Evolutionary conservation across 2,113 vertebrate species (phyloP), one percentile per base, ranked within the genome.

Genomic region (Hippocampus comes): DNA sequence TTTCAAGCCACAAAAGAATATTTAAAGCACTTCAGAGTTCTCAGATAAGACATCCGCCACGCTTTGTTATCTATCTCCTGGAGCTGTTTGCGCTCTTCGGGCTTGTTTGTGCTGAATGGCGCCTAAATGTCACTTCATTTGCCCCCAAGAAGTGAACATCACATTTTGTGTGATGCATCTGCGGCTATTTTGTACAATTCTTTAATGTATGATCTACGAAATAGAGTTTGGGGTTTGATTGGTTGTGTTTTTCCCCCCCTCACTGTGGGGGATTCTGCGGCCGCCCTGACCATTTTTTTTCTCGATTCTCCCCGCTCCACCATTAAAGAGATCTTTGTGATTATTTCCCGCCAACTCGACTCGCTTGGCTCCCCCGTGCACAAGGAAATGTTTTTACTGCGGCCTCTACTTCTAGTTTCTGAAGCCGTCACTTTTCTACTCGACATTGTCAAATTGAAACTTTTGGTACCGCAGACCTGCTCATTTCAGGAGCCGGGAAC

Each of bases 161-260:
- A 70, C 56, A 38, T 38, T 38, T 38, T 38, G 34, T 38, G 15
- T 78, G 51, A 49, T 71, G 65, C 78, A 78, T 85, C 71, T 63
- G 65, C 9, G 43, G 63, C 66, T 59, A 30, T 73, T 81, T 63
- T 70, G 53, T 72, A 68, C 72, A 73, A 74, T 71, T 80, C 70
- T 77, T 73, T 56, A 78, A 79, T 61, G 72, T 74, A 71, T 12
- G 71, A 63, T 66, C 79, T 78, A 55, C 78, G 65, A 78, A 78
- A 67, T 43, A 42, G 60, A 74, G n/a, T 76, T 84, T 86, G 88
- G 86, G 74, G 61, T 86, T 87, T 85, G 72, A 87, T 88, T 86
- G 84, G 59, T 30, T 30, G 8, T 23, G n/a, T 25, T 25, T 3
- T 43, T n/a, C n/a, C 46, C 38, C 23, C 66, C 81, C 72, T 14